Base-by-base conservation (phyloP, 2,888 invertebrate genomes). In the Eupithecia exiguata region DNA sequence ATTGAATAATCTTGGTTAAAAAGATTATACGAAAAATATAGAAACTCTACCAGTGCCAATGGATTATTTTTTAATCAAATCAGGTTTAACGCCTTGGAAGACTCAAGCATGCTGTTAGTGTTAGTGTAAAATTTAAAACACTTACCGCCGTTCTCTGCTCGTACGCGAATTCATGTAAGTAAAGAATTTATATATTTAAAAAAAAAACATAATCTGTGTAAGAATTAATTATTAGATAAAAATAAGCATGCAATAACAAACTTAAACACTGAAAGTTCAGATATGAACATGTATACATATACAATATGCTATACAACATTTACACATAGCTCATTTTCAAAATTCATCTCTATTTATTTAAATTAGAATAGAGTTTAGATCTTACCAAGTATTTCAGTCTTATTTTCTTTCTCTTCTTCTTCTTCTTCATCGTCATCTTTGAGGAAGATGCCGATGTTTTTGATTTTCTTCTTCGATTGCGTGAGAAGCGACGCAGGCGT, bases 361-460 rank as follows among this genome's bases (percentile, higher is more conserved):
- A 74, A 66, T 46, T 46, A 68, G 16, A 30, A 38, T 18, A 66
- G 4, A 72, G 30, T 30, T 40, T 5, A 71, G 68, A 30, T 84
- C 92, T 91, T 84, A 91, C 96, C 97, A n/a, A 97, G 94, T 82
- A 97, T 95, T 88, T 96, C 96, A 84, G 96, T 95, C 87, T 97
- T 97, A 79, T 96, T 95, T 82, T 97, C 96, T 72, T 97, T 96
- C 82, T 97, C 97, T 84, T 97, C 97, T 80, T 98, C 97, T 74
- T 98, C 97, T 58, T 97, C 97, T 69, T 97, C 97, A 69, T 97
- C 97, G 67, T 97, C 97, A 82, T 98, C 98, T 90, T 98, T 99
- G 38, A 99, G 95, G 89, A 98, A 99, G 82, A 99, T 98, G 12
- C 99, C 98, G 76, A 99, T 96, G 87, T 99, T 98, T 89, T 99